phyloP scores from a whole-genome alignment of 2,888 invertebrate genomes.

The Morinoia aosen region DNA sequence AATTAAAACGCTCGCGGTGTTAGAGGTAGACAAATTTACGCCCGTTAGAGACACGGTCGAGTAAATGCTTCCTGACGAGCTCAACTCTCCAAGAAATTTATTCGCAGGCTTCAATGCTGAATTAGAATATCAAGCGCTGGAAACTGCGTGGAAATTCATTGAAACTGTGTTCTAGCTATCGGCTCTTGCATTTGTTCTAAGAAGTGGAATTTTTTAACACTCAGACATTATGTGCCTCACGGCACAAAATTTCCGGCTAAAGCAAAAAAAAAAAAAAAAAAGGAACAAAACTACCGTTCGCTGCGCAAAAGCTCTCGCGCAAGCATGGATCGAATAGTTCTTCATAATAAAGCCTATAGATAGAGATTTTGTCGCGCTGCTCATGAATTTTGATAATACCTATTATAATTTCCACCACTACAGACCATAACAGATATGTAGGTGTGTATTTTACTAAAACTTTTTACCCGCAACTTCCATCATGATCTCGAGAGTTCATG shows the following conservation, averaged over 20 bases:
- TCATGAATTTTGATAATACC: too few relatives aligned
- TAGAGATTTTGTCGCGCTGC: too few relatives aligned
- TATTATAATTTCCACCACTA: too few relatives aligned
- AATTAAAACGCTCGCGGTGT: conserved; percentile 31
- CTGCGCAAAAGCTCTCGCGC: background rate
- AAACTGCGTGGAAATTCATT: background rate
- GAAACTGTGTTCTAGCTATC: background rate
- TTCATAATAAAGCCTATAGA: too few relatives aligned
- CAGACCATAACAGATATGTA: too few relatives aligned
- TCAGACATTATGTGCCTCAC: background rate
- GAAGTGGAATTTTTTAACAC: background rate
- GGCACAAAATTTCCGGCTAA: background rate
- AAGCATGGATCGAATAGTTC: background rate
- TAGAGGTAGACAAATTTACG: conserved; percentile 46
- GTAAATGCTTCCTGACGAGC: conserved; percentile 5
- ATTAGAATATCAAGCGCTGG: background rate
- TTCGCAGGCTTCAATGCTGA: background rate
- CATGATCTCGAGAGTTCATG: too few relatives aligned
- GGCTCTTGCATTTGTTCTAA: background rate
- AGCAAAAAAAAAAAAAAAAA: too few relatives aligned
- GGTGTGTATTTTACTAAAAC: too few relatives aligned
- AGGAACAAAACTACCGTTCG: too few relatives aligned
- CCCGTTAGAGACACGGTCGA: conserved; percentile 32
- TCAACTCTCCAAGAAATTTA: background rate
- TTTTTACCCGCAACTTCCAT: too few relatives aligned